phyloP scores from a whole-genome alignment of 2,797 vertebrate species.

The Apogon hyalosoma region DNA sequence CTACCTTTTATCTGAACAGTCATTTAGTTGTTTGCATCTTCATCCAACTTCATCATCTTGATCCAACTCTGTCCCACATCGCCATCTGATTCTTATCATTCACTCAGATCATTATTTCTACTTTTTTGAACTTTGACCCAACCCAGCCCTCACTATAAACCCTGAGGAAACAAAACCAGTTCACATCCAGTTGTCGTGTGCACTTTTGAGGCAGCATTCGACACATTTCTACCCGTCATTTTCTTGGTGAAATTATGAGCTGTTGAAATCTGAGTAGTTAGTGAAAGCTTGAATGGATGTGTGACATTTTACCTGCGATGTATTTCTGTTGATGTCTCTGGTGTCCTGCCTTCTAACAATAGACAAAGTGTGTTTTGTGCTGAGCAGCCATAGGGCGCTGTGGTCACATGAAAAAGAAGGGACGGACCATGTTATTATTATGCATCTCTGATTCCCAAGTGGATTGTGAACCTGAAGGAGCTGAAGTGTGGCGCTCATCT shows the following conservation, averaged over 20 bases:
- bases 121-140: no score
- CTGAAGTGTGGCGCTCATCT: slow-evolving; percentile 47
- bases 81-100: no score
- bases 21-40: no score
- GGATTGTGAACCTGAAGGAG: slow-evolving; percentile 66
- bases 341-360: slow-evolving; percentile 79
- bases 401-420: slow-evolving; percentile 81
- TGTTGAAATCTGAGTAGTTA: slow-evolving; percentile 48
- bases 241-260: slow-evolving; percentile 25
- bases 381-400: slow-evolving; percentile 68
- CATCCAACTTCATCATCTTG: no score
- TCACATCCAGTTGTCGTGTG: slow-evolving; percentile 19
- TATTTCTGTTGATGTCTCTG: slow-evolving; percentile 17
- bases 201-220: no score
- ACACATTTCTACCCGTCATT: background rate
- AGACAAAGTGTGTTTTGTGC: slow-evolving; percentile 58
- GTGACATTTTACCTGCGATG: slow-evolving; percentile 50
- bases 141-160: no score
- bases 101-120: no score
- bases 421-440: slow-evolving; percentile 51
- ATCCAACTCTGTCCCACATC: no score
- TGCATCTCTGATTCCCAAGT: slow-evolving; percentile 76
- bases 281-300: slow-evolving; percentile 43
- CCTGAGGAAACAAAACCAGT: no score
- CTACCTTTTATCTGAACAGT: no score